Conservation (phyloP, 2,113 vertebrate genomes). For the Blennius ocellaris region DNA sequence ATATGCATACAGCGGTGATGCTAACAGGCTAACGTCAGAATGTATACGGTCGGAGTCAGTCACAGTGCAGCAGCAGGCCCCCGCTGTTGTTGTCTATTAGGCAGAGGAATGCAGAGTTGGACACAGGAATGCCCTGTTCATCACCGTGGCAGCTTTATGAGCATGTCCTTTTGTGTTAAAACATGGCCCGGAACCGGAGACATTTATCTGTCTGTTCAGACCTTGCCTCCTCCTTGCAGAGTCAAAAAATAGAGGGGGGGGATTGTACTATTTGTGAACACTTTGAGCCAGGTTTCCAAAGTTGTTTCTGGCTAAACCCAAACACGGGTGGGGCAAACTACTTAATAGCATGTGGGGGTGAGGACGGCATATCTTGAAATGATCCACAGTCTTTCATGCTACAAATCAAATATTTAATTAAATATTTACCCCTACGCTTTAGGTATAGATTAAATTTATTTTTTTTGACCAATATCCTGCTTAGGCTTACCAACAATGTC, state of each 20-base stretch:
- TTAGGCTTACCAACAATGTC: slow-evolving; percentile 6
- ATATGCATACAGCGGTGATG: slow-evolving; percentile 21
- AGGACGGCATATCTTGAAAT: slow-evolving; percentile 41
- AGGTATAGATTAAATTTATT: slow-evolving; percentile 18
- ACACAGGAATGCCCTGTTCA: slow-evolving; percentile 77
- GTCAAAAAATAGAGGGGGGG: neutral
- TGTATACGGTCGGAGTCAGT: slow-evolving; percentile 18
- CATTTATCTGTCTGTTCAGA: slow-evolving; percentile 28
- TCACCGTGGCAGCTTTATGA: slow-evolving; percentile 79
- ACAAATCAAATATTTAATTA: slow-evolving; percentile 29
- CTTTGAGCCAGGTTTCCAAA: slow-evolving; percentile 38
- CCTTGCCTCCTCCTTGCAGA: neutral
- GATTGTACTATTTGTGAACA: slow-evolving; percentile 1
- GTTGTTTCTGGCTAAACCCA: slow-evolving; percentile 47
- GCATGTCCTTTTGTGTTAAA: slow-evolving; percentile 70
- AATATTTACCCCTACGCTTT: slow-evolving; percentile 2
- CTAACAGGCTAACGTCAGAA: slow-evolving; percentile 58
- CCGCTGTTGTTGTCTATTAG: slow-evolving; percentile 78
- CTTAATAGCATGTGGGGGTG: slow-evolving; percentile 41
- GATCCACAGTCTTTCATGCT: slow-evolving; percentile 35
- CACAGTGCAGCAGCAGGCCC: slow-evolving; percentile 54
- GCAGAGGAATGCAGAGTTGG: slow-evolving; percentile 74
- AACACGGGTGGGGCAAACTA: slow-evolving; percentile 65
- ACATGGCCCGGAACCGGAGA: slow-evolving; percentile 45
- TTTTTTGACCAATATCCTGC: slow-evolving; percentile 4